Conservation (phyloP, 2,888 invertebrate genomes). For the Temnothorax unifasciatus region DNA sequence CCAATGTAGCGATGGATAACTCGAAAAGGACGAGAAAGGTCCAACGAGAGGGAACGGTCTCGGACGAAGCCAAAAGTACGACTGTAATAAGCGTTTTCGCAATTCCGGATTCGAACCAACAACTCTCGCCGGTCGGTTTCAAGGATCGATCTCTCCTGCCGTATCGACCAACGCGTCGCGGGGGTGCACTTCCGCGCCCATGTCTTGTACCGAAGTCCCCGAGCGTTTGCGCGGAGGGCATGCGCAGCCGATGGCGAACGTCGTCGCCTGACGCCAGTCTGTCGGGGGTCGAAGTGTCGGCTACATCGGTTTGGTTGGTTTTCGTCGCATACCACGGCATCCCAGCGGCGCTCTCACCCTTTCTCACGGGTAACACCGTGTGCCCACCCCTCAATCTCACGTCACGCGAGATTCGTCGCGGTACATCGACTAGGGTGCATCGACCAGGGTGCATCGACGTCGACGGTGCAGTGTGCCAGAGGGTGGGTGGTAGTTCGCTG, state of each 20-base stretch:
- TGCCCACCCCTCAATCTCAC: constrained; percentile 35
- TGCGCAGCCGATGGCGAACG: constrained; percentile 79
- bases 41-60: neutral
- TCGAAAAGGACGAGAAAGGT: neutral
- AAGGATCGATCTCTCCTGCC: constrained; percentile 77
- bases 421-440: constrained; percentile 18
- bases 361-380: constrained; percentile 23
- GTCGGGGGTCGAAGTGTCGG: constrained; percentile 84
- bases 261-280: constrained; percentile 83
- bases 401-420: constrained; percentile 43
- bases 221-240: constrained; percentile 75
- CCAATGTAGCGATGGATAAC: neutral
- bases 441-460: constrained; percentile 21
- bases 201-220: constrained; percentile 63
- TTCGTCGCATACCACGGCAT: constrained; percentile 55
- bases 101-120: constrained; percentile 77
- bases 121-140: constrained; percentile 45
- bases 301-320: constrained; percentile 77
- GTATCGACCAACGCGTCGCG: constrained; percentile 81
- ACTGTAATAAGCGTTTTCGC: constrained; percentile 2
- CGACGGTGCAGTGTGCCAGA: constrained; percentile 33
- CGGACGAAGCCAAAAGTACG: neutral
- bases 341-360: constrained; percentile 51
- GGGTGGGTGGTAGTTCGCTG: constrained; percentile 35
- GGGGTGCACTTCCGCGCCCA: constrained; percentile 75